Conservation (phyloP, 1,140 invertebrate genomes). For the Tetranychus cinnabarinus region DNA sequence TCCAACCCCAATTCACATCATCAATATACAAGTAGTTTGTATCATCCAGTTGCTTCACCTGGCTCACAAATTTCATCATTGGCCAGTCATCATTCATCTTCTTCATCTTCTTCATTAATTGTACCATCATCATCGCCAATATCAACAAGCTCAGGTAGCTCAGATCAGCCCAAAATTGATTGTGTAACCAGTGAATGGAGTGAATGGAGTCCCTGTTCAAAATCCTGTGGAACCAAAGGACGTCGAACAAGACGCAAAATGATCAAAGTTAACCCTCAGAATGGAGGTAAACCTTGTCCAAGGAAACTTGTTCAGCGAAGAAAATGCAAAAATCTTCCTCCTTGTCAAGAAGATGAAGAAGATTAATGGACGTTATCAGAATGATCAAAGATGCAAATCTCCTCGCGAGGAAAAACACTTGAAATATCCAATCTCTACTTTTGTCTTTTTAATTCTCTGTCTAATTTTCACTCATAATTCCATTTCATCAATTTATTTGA, state of each 20-base stretch:
- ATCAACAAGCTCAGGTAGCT: not conserved
- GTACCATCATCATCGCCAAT: not conserved
- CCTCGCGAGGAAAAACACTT: too few relatives aligned
- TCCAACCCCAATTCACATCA: not conserved
- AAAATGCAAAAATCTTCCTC: conserved; percentile 17
- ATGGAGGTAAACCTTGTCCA: conserved; percentile 43
- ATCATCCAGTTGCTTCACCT: not conserved
- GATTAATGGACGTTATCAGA: too few relatives aligned
- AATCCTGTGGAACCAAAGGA: conserved; percentile 35
- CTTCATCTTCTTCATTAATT: not conserved
- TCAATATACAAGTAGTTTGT: not conserved
- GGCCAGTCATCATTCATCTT: not conserved
- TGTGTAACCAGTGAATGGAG: conserved; percentile 47
- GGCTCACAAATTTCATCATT: too few relatives aligned
- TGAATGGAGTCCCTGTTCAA: conserved; percentile 43
- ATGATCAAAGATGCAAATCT: too few relatives aligned
- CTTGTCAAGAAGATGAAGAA: not conserved
- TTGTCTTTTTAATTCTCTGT: too few relatives aligned
- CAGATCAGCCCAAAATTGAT: conserved; percentile 14
- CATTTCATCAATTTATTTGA: too few relatives aligned
- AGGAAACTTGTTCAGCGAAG: conserved; percentile 22
- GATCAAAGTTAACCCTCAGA: conserved; percentile 31
- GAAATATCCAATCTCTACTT: too few relatives aligned
- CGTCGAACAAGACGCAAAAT: conserved; percentile 18
- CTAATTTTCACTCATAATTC: too few relatives aligned